phyloP scores from a whole-genome alignment of 2,888 invertebrate genomes.

The Onchidella celtica region DNA sequence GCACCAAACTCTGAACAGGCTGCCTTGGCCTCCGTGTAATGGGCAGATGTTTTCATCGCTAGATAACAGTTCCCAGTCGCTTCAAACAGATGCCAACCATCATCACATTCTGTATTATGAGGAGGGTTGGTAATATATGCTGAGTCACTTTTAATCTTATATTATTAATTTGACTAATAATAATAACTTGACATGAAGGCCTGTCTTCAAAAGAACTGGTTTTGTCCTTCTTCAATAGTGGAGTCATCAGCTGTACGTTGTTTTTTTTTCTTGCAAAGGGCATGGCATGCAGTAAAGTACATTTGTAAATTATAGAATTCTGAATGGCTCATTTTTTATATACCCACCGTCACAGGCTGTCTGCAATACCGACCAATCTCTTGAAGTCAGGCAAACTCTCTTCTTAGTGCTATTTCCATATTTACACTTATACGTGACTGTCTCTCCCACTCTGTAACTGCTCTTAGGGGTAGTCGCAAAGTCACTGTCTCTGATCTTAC shows the following conservation, averaged over 20 bases:
- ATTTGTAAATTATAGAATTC: too few species aligned
- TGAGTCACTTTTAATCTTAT: too few species aligned
- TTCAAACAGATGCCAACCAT: neutral
- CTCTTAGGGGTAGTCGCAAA: neutral
- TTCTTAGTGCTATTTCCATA: neutral
- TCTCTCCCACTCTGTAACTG: constrained; percentile 20
- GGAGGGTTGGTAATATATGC: too few species aligned
- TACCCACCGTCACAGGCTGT: neutral
- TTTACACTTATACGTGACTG: constrained; percentile 12
- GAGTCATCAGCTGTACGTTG: too few species aligned
- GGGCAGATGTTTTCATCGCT: neutral
- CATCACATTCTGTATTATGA: neutral
- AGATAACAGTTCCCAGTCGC: neutral
- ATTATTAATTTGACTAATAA: too few species aligned
- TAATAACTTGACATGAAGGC: too few species aligned
- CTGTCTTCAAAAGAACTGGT: too few species aligned
- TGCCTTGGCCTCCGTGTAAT: neutral
- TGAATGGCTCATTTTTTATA: too few species aligned
- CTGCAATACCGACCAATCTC: constrained; percentile 1
- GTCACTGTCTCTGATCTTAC: neutral
- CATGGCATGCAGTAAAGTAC: too few species aligned
- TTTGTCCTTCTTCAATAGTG: too few species aligned
- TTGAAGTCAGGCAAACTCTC: neutral
- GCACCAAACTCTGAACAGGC: neutral
- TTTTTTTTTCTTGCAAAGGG: too few species aligned